Percentiles rank a stretch among this genome's conserved stretches.
phyloP scores from a whole-genome alignment of 1,140 invertebrate species.

The Monomorium pharaonis region DNA sequence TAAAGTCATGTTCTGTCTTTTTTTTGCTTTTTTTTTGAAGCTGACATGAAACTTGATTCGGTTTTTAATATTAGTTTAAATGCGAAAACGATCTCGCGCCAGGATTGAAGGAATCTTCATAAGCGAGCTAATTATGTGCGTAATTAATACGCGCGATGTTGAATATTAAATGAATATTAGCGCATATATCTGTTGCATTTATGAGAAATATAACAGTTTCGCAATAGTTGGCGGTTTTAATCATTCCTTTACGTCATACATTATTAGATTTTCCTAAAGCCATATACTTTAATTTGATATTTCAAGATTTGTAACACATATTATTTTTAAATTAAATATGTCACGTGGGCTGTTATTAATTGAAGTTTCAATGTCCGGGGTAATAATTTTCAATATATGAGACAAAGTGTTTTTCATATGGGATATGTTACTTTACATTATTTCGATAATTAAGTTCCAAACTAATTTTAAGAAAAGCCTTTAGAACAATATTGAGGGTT shows the following conservation, averaged over 20 bases:
- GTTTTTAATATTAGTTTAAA: conserved; percentile 15
- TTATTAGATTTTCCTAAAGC: background rate
- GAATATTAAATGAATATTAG: conserved; percentile 30
- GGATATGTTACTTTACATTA: background rate
- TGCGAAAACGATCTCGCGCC: background rate
- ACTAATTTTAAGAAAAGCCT: background rate
- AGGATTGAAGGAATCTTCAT: conserved; percentile 27
- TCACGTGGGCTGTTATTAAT: background rate
- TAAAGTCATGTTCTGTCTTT: background rate
- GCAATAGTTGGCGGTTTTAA: conserved; percentile 37
- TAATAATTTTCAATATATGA: background rate
- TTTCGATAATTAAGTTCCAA: background rate
- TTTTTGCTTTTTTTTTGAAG: background rate
- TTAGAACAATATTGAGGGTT: background rate
- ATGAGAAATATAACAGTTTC: conserved; percentile 4
- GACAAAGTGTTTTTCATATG: background rate
- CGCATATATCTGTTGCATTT: background rate
- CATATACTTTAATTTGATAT: conserved; percentile 31
- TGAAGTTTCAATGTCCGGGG: background rate
- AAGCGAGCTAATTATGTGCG: conserved; percentile 34
- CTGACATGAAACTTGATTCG: background rate
- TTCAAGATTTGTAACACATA: background rate
- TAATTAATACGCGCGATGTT: conserved; percentile 33
- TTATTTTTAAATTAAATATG: background rate
- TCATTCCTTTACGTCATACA: background rate